Base-by-base conservation (phyloP, 1,140 invertebrate species). In the Ylistrum balloti region DNA sequence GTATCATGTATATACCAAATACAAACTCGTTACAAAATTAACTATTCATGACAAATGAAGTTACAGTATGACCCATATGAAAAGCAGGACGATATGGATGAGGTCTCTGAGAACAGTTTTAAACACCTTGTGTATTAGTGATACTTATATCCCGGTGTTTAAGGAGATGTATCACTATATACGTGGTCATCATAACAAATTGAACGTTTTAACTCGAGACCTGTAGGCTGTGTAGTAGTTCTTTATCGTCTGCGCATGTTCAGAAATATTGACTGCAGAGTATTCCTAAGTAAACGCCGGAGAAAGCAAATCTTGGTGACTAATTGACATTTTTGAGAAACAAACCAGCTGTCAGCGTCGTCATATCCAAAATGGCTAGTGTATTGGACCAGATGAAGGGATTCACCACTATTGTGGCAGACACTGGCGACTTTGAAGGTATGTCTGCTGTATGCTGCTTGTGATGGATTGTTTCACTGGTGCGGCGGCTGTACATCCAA, bases 341-440 rank as follows among this genome's bases (percentile, higher is more conserved):
- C 22, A 28, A 0, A 74, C 3, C n/a, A 28, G 56, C 56, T 74
- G 56, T 74, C 56, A 28, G 15, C 9, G n/a, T 74, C 56, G 56
- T n/a, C 13, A 74, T 28, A 28, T 74, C n/a, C 56, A 74, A 74
- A 74, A 74, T 74, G 56, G 56, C 56, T 74, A 74, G 0, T 74
- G 56, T 28, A 5, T 28, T 74, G 11, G 56, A 74, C 3, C 22
- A 28, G 22, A 74, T 74, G 56, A 74, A 74, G 56, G n/a, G 56
- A 9, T 74, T 28, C 56, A 74, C 56, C 22, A 74, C n/a, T 28
- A 74, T 74, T 28, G 56, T 74, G n/a, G 56, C 56, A 74, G 56
- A 74, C 56, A 74, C 56, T 0, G 56, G 56, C 22, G 56, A 74
- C n/a, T 74, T 74, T 74, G 56, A 74, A 74, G 56, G 56, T 74